phyloP scores from a whole-genome alignment of 2,888 invertebrate genomes.

The Dioctria rufipes region DNA sequence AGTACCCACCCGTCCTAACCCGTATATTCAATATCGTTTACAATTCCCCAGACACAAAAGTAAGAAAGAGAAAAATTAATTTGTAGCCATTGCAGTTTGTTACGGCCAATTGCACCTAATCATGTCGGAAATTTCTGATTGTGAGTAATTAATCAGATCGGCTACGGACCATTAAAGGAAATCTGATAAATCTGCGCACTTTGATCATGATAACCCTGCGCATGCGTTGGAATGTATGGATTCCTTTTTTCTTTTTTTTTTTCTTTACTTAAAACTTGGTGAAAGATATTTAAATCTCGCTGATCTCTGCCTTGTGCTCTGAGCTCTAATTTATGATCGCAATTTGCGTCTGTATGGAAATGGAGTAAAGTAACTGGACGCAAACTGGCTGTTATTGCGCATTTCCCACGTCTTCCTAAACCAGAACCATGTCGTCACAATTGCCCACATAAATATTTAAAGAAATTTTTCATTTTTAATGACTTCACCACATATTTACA shows the following conservation, averaged over 20 bases:
- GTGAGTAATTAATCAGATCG: constrained; percentile 26
- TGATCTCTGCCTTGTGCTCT: neutral
- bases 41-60: no score
- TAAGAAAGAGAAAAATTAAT: constrained; percentile 7
- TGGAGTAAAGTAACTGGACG: neutral
- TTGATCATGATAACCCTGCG: constrained; percentile 35
- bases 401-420: constrained; percentile 20
- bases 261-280: no score
- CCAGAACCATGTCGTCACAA: constrained; percentile 1
- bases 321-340: neutral
- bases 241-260: no score
- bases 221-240: no score
- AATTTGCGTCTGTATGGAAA: neutral
- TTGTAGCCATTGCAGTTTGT: constrained; percentile 26
- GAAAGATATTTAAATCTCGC: neutral
- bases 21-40: no score
- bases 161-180: neutral
- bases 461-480: constrained; percentile 7
- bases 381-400: neutral
- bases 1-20: no score
- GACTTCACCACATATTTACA: constrained; percentile 26
- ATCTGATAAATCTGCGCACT: constrained; percentile 28
- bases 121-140: constrained; percentile 17
- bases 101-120: constrained; percentile 41
- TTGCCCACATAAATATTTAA: constrained; percentile 25